Evolutionary conservation across 1,140 invertebrate genomes (phyloP).

Genomic region (Probaryconus sp.): DNA sequence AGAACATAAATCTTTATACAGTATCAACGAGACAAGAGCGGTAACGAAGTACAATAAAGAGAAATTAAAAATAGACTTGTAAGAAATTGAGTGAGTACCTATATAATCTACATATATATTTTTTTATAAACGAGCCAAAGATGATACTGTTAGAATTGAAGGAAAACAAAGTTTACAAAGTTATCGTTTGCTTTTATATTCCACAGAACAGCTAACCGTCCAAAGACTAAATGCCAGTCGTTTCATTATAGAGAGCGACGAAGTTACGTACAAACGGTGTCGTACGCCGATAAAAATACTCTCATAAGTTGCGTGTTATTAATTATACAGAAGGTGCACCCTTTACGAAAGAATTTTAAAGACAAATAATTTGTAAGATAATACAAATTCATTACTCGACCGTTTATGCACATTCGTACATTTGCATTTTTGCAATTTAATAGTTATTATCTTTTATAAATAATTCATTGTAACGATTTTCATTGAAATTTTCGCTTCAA

Average conservation of each 20-base stretch:
- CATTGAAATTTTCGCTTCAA: background rate
- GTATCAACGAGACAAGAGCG: too few species aligned
- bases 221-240: constrained; percentile 57
- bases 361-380: constrained; percentile 1
- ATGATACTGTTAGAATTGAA: constrained; percentile 28
- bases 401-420: too few species aligned
- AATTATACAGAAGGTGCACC: constrained; percentile 9
- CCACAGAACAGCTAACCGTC: constrained; percentile 65
- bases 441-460: too few species aligned
- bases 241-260: background rate
- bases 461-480: constrained; percentile 3
- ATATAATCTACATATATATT: too few species aligned
- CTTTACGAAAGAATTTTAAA: too few species aligned
- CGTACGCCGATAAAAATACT: constrained; percentile 8
- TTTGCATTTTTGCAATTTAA: background rate
- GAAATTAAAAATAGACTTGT: too few species aligned
- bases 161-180: constrained; percentile 29
- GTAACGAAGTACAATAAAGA: too few species aligned
- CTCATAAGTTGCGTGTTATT: background rate
- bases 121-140: too few species aligned
- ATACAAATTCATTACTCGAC: background rate
- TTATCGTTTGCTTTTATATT: constrained; percentile 24
- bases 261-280: constrained; percentile 5
- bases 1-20: too few species aligned
- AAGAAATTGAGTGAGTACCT: too few species aligned